Conservation (phyloP, 2,888 invertebrate species). For the Lutraria lutraria region DNA sequence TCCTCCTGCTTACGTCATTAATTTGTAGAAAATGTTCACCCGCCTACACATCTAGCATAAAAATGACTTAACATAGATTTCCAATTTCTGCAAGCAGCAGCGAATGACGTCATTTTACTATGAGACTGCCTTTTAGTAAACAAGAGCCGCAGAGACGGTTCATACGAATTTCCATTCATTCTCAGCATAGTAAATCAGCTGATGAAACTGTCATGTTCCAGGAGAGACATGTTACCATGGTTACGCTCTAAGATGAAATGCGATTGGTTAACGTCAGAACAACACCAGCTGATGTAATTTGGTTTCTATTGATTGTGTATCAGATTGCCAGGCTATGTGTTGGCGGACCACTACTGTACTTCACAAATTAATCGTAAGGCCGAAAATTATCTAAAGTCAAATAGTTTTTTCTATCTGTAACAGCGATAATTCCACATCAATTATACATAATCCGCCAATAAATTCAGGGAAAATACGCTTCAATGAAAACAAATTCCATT, state of each 20-base stretch:
- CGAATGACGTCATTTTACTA: slow-evolving; percentile 65
- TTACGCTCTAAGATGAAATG: slow-evolving; percentile 44
- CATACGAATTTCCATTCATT: slow-evolving; percentile 61
- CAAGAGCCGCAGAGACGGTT: slow-evolving; percentile 36
- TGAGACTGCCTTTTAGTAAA: slow-evolving; percentile 53
- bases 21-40: slow-evolving; percentile 25
- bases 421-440: background rate
- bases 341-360: slow-evolving; percentile 38
- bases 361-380: background rate
- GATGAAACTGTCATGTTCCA: slow-evolving; percentile 52
- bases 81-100: slow-evolving; percentile 14
- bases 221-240: slow-evolving; percentile 53
- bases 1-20: slow-evolving; percentile 35
- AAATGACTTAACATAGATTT: slow-evolving; percentile 15
- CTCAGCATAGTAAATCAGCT: slow-evolving; percentile 62
- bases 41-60: slow-evolving; percentile 36
- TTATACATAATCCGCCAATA: background rate
- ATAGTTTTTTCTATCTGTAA: background rate
- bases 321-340: slow-evolving; percentile 22
- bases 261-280: slow-evolving; percentile 56
- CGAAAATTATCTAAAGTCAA: background rate
- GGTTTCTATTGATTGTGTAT: slow-evolving; percentile 60
- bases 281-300: slow-evolving; percentile 57
- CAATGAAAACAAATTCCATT: slow-evolving; percentile 19
- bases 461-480: background rate